These are phyloP conservation scores for Piaya cayana DNA, from an alignment of 2,113 vertebrate genomes.

Conservation along the genomic window DNA sequence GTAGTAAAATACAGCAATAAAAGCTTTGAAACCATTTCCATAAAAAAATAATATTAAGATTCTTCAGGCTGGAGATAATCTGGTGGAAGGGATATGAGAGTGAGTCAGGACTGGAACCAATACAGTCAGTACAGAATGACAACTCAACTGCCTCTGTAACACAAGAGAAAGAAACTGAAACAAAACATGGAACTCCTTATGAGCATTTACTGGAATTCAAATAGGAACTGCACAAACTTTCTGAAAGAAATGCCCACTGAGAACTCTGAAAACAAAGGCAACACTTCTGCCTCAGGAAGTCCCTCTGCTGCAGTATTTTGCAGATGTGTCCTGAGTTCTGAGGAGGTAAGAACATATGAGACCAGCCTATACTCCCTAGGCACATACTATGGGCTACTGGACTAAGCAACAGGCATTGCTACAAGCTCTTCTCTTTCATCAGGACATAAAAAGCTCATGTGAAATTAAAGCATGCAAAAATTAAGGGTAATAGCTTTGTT, in stretches of 20 bases:
- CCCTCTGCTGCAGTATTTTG: not conserved
- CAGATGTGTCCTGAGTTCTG: not conserved
- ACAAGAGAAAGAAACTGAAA: not conserved
- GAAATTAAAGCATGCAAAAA: not conserved
- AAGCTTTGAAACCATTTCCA: not conserved
- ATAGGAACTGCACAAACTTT: not conserved
- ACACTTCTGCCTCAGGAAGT: not conserved
- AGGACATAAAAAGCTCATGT: not conserved
- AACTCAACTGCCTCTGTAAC: not conserved
- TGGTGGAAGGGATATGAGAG: not conserved
- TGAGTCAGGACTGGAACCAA: not conserved
- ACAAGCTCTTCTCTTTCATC: not conserved
- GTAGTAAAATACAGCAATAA: not conserved
- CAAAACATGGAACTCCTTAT: not conserved
- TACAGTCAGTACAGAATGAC: not conserved
- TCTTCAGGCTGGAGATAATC: not conserved
- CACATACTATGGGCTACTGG: not conserved
- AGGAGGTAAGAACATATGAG: not conserved
- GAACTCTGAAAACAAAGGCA: not conserved
- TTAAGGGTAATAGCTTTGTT: not conserved
- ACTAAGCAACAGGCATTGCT: not conserved
- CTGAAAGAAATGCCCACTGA: not conserved
- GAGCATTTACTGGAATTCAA: not conserved
- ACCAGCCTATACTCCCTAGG: not conserved
- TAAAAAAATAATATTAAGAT: not conserved